These are phyloP conservation scores for Oenanthe oenanthe DNA, from an alignment of 2,113 vertebrate genomes.

Conservation along the genomic window DNA sequence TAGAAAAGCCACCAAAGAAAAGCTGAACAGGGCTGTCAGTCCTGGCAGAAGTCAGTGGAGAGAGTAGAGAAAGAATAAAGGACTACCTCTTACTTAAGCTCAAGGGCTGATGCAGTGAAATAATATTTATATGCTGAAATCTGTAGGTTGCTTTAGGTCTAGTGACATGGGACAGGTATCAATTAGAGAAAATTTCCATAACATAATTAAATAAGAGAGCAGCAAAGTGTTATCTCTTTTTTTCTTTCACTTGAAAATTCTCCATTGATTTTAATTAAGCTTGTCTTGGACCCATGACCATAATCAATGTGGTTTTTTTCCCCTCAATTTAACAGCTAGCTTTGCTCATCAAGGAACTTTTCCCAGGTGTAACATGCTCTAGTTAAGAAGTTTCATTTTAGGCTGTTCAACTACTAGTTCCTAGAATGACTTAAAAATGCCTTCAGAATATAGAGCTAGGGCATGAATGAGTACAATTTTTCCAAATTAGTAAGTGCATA, in stretches of 20 bases:
- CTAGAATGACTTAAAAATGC: background rate
- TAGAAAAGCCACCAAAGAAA: background rate
- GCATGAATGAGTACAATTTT: background rate
- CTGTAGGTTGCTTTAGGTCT: background rate
- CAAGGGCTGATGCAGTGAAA: background rate
- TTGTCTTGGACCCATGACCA: constrained; percentile 43
- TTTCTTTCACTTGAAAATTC: constrained; percentile 11
- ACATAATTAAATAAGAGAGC: too few species aligned
- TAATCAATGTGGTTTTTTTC: constrained; percentile 26
- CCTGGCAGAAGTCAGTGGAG: background rate
- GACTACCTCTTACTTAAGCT: background rate
- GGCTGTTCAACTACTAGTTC: background rate
- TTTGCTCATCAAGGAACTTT: constrained; percentile 44
- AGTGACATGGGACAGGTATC: background rate
- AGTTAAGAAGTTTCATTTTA: constrained; percentile 10
- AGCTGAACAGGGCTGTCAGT: background rate
- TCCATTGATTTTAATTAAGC: constrained; percentile 60
- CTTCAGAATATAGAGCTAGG: background rate
- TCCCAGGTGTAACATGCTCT: constrained; percentile 21
- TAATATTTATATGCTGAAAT: background rate
- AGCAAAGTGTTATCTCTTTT: too few species aligned
- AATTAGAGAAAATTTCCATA: constrained; percentile 34
- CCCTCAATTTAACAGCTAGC: background rate
- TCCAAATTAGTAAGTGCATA: background rate
- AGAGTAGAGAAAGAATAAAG: background rate